Percentiles rank a stretch among this genome's conserved stretches.
phyloP scores from a whole-genome alignment of 2,888 invertebrate genomes.

The Acleris cristana region DNA sequence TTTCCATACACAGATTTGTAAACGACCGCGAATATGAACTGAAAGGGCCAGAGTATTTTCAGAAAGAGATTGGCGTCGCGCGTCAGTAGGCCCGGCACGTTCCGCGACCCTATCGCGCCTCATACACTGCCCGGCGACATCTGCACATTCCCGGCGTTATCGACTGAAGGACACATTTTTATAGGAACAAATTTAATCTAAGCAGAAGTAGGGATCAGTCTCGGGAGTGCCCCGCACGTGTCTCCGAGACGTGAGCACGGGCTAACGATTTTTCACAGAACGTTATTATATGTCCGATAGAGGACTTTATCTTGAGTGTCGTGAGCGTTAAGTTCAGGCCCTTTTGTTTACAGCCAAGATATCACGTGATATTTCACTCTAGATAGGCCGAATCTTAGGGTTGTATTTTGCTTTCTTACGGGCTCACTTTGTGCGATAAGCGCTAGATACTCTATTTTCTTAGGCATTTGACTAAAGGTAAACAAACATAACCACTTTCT shows the following conservation, averaged over 20 bases:
- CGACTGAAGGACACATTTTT: slow-evolving; percentile 76
- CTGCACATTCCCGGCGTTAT: slow-evolving; percentile 78
- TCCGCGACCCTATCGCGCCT: slow-evolving; percentile 68
- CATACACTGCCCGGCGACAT: slow-evolving; percentile 75
- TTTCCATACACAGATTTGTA: slow-evolving; percentile 21
- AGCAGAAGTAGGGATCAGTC: slow-evolving; percentile 78
- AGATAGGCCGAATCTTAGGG: no score
- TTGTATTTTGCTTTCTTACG: no score
- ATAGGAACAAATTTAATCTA: slow-evolving; percentile 81
- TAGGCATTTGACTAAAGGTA: no score
- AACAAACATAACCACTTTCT: no score
- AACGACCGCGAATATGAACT: slow-evolving; percentile 15
- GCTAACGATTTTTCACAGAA: slow-evolving; percentile 73
- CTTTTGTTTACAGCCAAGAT: slow-evolving; percentile 15
- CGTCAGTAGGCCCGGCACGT: slow-evolving; percentile 73
- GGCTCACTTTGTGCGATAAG: no score
- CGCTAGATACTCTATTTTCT: no score
- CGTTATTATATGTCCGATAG: slow-evolving; percentile 70
- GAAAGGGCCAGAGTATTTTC: slow-evolving; percentile 21
- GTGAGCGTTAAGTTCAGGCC: slow-evolving; percentile 48
- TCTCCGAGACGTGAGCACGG: slow-evolving; percentile 65
- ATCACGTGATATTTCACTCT: background rate
- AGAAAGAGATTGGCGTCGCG: slow-evolving; percentile 36
- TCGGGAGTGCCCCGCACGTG: slow-evolving; percentile 76
- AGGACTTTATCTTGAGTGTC: slow-evolving; percentile 65